A percentile compares a stretch with the other conserved stretches of the same genome.
Evolutionary conservation across 2,797 vertebrate genomes (phyloP).

Genomic region (Platalea minor): DNA sequence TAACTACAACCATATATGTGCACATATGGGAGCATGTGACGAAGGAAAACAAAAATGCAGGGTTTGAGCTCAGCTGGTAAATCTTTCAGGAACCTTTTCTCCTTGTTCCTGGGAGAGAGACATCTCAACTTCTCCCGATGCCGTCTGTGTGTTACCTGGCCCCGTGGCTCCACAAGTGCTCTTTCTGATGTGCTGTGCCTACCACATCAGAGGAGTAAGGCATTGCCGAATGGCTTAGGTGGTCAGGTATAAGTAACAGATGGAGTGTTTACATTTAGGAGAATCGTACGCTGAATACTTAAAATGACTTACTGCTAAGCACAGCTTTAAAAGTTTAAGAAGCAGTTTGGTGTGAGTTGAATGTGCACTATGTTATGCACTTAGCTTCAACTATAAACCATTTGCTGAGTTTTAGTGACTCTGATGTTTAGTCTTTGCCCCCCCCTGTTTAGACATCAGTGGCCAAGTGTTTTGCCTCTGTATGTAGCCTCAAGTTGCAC

Average conservation of each 20-base stretch:
- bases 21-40: background rate
- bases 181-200: background rate
- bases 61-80: background rate
- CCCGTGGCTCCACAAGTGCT: background rate
- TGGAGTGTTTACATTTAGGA: background rate
- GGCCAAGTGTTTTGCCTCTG: conserved; percentile 44
- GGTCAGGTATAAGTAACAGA: background rate
- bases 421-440: conserved; percentile 47
- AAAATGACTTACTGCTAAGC: background rate
- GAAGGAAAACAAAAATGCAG: background rate
- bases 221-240: background rate
- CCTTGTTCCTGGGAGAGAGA: background rate
- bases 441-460: background rate
- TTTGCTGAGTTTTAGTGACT: background rate
- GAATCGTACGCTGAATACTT: background rate
- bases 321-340: background rate
- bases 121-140: fast-evolving
- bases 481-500: background rate
- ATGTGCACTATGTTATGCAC: background rate
- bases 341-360: background rate
- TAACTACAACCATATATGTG: background rate
- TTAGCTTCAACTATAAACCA: background rate
- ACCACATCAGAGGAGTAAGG: fast-evolving
- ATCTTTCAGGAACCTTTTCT: background rate
- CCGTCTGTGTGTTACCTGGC: background rate